These are phyloP conservation scores for Echiichthys vipera DNA, from an alignment of 2,797 vertebrate genomes.

Conservation along the genomic window DNA sequence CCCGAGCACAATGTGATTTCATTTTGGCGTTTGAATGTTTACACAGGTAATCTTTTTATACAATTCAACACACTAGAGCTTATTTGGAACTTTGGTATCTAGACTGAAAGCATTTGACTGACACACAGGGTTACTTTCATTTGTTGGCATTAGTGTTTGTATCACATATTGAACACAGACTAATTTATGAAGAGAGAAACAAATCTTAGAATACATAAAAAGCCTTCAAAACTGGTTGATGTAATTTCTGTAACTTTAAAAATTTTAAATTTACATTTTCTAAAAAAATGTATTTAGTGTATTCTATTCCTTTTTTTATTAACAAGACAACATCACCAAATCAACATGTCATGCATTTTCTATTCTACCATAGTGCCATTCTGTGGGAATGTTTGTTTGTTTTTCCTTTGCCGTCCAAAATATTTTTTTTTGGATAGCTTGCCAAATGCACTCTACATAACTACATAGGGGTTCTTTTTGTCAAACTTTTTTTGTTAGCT, in stretches of 20 bases:
- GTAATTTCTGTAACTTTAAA: too few species aligned
- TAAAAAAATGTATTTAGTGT: too few species aligned
- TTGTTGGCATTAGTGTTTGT: not conserved
- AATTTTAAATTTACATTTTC: too few species aligned
- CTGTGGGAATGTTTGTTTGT: too few species aligned
- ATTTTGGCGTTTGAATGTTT: slow-evolving; percentile 3
- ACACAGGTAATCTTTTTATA: not conserved
- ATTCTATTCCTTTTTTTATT: too few species aligned
- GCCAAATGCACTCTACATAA: not conserved
- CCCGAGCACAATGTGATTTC: slow-evolving; percentile 3
- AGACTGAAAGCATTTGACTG: not conserved
- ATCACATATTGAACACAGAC: not conserved
- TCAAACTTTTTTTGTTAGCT: not conserved
- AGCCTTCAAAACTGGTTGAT: too few species aligned
- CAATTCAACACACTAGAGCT: not conserved
- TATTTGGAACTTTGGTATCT: not conserved
- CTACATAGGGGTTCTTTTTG: not conserved
- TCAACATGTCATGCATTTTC: too few species aligned
- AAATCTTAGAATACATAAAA: too few species aligned
- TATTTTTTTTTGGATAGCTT: not conserved
- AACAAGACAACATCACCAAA: too few species aligned
- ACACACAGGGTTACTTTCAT: not conserved
- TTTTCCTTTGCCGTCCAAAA: too few species aligned
- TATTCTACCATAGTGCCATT: too few species aligned
- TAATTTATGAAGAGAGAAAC: too few species aligned